Base-by-base conservation (phyloP, 2,797 vertebrate species). In the Oreochromis grahami region DNA sequence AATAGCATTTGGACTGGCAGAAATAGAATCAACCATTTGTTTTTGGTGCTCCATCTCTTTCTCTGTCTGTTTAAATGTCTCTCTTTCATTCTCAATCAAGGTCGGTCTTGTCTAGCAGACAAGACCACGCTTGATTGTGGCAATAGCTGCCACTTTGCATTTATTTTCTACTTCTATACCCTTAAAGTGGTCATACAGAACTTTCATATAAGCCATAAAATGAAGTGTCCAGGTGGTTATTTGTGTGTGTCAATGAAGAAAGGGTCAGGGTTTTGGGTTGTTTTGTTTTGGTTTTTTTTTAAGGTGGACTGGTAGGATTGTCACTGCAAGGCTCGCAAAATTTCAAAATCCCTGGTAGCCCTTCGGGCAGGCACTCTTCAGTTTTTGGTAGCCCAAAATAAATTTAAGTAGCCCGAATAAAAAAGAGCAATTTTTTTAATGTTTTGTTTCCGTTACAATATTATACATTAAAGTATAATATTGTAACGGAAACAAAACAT, bases 21-120 rank as follows among this genome's bases (percentile, higher is more conserved):
- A 89, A 87, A 94, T 94, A 90, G 90, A 94, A 95, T 94, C 87
- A 87, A 83, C 84, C 14, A 9, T 77, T 76, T 85, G 80, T 77
- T 90, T 90, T 81, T 90, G 89, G 92, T 90, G 90, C 85, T 60
- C 82, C 76, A 14, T 88, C 83, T 85, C 81, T 79, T 81, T 80
- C 60, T 83, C 56, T 89, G 38, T 84, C 72, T 50, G 13, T 68
- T 86, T 88, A 85, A 91, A 87, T 74, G 65, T 81, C 81, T 89
- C 24, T 88, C 55, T 87, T 74, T 93, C 78, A 78, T 86, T 87
- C 81, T 72, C 26, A 76, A 32, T 82, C 79, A 88, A 86, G 63
- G 68, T 34, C 81, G 55, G 80, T 87, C 63, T 82, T 77, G 51
- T 81, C 70, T 56, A 32, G 36, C 8, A 60, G 58, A 60, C 32